phyloP scores from a whole-genome alignment of 2,888 invertebrate genomes.

The Pachycephus smyrnensis region DNA sequence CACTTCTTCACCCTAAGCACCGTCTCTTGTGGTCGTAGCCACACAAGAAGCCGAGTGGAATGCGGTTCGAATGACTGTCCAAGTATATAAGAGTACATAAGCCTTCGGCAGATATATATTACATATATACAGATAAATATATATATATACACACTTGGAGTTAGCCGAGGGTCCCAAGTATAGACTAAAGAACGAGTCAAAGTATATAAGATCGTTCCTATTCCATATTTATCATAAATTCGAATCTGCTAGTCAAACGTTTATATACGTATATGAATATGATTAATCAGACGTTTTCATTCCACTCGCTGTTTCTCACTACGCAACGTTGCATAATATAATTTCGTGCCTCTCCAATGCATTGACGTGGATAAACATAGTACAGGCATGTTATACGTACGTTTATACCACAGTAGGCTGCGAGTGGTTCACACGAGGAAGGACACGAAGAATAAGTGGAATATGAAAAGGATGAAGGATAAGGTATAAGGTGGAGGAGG shows the following conservation, averaged over 20 bases:
- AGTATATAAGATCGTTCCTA: not conserved
- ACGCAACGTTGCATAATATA: not conserved
- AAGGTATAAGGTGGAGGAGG: slow-evolving; percentile 30
- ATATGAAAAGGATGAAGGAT: slow-evolving; percentile 17
- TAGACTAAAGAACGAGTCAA: not conserved
- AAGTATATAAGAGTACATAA: slow-evolving; percentile 1
- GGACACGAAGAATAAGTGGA: slow-evolving; percentile 4
- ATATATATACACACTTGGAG: not conserved
- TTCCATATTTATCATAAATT: not conserved
- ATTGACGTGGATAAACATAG: not conserved
- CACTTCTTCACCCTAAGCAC: slow-evolving; percentile 3
- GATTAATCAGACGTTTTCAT: not conserved
- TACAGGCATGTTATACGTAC: not conserved
- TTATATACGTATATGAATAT: not conserved
- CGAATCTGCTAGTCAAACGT: not conserved
- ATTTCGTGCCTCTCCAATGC: not conserved
- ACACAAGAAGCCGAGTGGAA: slow-evolving; percentile 23
- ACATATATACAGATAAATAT: not conserved
- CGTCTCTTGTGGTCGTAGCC: slow-evolving; percentile 10
- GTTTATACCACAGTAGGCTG: not conserved
- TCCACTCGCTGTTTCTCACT: not conserved
- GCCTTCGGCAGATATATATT: not conserved
- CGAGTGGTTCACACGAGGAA: slow-evolving; percentile 11
- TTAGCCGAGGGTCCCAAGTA: not conserved
- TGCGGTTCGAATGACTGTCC: slow-evolving; percentile 24